These are phyloP conservation scores for Drosophila setifemur DNA, from an alignment of 1,140 invertebrate species.

Conservation along the genomic window DNA sequence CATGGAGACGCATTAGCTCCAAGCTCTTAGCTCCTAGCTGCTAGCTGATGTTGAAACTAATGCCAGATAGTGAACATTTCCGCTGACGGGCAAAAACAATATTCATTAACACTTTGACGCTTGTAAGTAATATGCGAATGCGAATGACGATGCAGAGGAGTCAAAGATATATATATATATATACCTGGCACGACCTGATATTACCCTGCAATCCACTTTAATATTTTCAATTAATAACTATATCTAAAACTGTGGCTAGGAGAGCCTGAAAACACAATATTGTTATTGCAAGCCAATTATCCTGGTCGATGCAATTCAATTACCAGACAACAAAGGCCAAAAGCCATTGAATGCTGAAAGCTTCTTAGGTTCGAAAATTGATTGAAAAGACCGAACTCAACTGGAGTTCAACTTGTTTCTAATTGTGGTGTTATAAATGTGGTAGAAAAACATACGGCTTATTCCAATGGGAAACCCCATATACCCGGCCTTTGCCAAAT, in stretches of 20 bases:
- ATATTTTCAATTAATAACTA: too few species aligned
- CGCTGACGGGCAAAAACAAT: slow-evolving; percentile 27
- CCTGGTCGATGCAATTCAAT: slow-evolving; percentile 12
- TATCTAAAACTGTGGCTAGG: too few species aligned
- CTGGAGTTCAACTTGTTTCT: too few species aligned
- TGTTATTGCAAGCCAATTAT: slow-evolving; percentile 4
- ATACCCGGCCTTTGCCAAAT: not conserved
- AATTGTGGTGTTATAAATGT: not conserved
- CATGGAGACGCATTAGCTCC: slow-evolving; percentile 14
- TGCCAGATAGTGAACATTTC: slow-evolving; percentile 26
- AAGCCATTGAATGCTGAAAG: not conserved
- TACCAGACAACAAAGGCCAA: slow-evolving; percentile 10
- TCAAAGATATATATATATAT: not conserved
- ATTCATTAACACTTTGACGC: slow-evolving; percentile 49
- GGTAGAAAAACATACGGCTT: not conserved
- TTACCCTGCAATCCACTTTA: too few species aligned
- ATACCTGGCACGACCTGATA: not conserved
- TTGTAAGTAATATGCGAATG: slow-evolving; percentile 1
- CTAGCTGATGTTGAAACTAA: slow-evolving; percentile 4
- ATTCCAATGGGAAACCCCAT: not conserved
- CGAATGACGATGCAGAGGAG: not conserved
- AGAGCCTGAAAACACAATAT: not conserved
- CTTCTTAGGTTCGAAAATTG: not conserved
- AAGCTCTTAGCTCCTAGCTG: not conserved
- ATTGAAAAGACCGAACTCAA: too few species aligned